Evolutionary conservation across 2,888 invertebrate species (phyloP), one percentile per base, ranked within the genome.

Genomic region (Melanophora roralis): DNA sequence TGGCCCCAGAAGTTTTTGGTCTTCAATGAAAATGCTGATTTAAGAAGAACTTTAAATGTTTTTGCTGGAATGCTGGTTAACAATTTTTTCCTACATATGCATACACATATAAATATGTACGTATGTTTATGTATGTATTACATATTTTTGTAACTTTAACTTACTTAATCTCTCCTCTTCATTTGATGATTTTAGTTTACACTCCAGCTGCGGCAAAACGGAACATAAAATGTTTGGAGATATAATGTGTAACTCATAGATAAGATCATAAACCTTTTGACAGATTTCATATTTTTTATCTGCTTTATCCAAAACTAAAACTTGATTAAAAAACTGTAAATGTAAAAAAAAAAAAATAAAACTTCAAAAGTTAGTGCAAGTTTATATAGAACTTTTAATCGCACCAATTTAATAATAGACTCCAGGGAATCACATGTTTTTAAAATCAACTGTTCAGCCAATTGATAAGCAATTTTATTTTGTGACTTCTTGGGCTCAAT

Each of bases 201-300:
- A 98, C 88, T 98, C 98, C 60, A 99, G 91, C 88, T 98, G 98
- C 0, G 98, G 98, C 81, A 98, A 91, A 19, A 98, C 97, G 5
- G 97, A 94, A 49, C 95, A 91, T 71, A 99, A 91, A 43, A 98
- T 94, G 84, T 94, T 93, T 0, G 98, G 96, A 86, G 97, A 96
- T 85, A 98, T 98, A 87, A 95, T 95, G 90, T 98, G 97, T 84
- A 99, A 91, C 90, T 99, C 98, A 89, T 98, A 98, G 83, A 99
- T 97, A 82, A 99, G 92, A 90, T 98, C 98, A 90, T 97, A 98
- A 40, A 98, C 95, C 92, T 96, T 96, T 57, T 92, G 92, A 86
- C 94, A 94, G 85, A 96, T 96, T 82, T 94, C 92, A 60, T 96
- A 92, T 81, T 92, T 93, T 85, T 94, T 95, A 87, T 97, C 96